Base-by-base conservation (phyloP, 2,888 invertebrate genomes). In the Caenorhabditis sulstoni region DNA sequence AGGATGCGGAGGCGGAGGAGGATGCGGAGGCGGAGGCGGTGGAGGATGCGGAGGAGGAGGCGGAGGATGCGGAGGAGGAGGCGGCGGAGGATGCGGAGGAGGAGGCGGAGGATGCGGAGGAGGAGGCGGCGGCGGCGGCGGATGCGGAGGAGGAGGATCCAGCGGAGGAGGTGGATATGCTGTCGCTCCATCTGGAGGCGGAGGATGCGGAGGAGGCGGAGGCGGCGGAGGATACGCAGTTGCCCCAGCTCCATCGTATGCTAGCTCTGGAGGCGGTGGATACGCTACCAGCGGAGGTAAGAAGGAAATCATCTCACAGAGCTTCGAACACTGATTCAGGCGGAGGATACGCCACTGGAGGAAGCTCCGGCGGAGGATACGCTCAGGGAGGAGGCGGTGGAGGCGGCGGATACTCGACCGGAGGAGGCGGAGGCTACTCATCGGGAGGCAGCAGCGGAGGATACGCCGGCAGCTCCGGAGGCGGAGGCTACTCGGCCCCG, bases 91-190 rank as follows among this genome's bases (percentile, higher is more conserved):
- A n/a, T 22, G 64, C 11, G 58, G 68, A 20, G 68, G 68, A 49
- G 75, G 75, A 12, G 47, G 73, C 37, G 55, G 58, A 22, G 62
- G 74, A 18, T 59, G 74, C 35, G 23, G 44, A 11, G 45, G 58
- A 8, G 65, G 58, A 20, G 62, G 55, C 47, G 39, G 62, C 41
- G 67, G 77, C 14, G 53, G 77, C 22, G 78, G 79, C n/a, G 79
- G 79, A 39, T 52, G 74, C 11, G 64, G 68, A 29, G 65, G 68
- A 12, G 77, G 68, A 39, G 37, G 71, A 49, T 47, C 49, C 11
- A 47, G 77, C 53, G 78, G 77, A 52, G 64, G 78, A 62, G 70
- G 75, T 8, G 68, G 73, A 57, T 74, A 79, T 58, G 78, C 81
- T 39, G 61, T 61, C 16, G 81, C 81, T 29, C 81, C 81, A 55